Conservation (phyloP, 1,140 invertebrate species). For the Drosophila santomea region DNA sequence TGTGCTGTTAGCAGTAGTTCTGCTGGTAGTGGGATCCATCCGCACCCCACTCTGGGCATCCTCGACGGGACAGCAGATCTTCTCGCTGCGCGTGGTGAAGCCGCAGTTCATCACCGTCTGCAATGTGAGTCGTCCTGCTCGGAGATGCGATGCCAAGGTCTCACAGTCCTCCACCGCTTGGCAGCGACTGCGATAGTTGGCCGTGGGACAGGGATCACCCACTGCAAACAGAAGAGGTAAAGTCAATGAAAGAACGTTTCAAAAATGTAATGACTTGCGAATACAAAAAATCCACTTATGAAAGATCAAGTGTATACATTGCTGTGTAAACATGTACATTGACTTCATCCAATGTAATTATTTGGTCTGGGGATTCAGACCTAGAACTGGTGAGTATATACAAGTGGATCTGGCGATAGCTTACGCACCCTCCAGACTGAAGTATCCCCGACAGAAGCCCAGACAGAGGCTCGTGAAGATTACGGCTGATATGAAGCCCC, state of each 20-base stretch:
- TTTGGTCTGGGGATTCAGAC: background rate
- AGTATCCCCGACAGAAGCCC: slow-evolving; percentile 41
- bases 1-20: background rate
- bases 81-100: slow-evolving; percentile 52
- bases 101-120: slow-evolving; percentile 51
- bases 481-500: slow-evolving; percentile 14
- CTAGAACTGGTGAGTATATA: too few species aligned
- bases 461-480: slow-evolving; percentile 37
- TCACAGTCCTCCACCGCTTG: slow-evolving; percentile 43
- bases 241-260: too few species aligned
- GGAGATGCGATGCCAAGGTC: slow-evolving; percentile 33
- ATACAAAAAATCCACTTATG: background rate
- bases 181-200: slow-evolving; percentile 55
- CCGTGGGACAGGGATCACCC: slow-evolving; percentile 62
- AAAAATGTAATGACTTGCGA: too few species aligned
- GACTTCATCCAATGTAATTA: too few species aligned
- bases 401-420: background rate
- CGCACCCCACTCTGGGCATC: slow-evolving; percentile 4
- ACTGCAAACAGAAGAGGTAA: slow-evolving; percentile 19
- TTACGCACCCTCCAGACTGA: slow-evolving; percentile 60
- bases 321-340: too few species aligned
- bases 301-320: too few species aligned
- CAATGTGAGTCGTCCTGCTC: slow-evolving; percentile 11
- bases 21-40: background rate
- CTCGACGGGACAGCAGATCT: slow-evolving; percentile 67